Base-by-base conservation (phyloP, 2,888 invertebrate species). In the Phorcus lineatus region DNA sequence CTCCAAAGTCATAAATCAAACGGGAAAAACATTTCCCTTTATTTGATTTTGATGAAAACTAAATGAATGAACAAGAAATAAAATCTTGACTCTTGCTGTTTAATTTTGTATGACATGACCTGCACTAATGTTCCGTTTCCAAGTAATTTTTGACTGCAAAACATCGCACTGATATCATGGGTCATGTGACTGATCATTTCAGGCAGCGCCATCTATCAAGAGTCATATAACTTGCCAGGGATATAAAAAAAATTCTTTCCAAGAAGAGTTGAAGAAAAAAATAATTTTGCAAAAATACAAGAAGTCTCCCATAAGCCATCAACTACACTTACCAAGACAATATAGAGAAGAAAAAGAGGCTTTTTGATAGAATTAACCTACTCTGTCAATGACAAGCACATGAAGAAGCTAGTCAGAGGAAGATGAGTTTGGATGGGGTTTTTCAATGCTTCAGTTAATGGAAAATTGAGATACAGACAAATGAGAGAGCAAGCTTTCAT, bases 21-120 rank as follows among this genome's bases (percentile, higher is more conserved):
- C 62, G 4, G 62, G 62, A 28, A 62, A 62, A 62, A 62, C 24
- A 28, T 28, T 28, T 24, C 28, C 22, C 28, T 24, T 62, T 62
- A 62, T 62, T 62, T 62, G 62, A 62, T 62, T 62, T 62, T 28
- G 28, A 62, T 62, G 62, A 62, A 62, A 62, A 62, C 24, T 62
- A 62, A 62, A 62, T 62, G 62, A 62, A 28, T 28, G 62, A 62
- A 28, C 28, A 28, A 28, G 28, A n/a, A n/a, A 62, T n/a, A 62
- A 62, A 62, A 24, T 24, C 28, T 16, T 62, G 62, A 28, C 62
- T 28, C 24, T 62, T 62, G 62, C 16, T 62, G 24, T 62, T 62
- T 62, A 24, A 28, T 28, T 28, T 28, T 62, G 62, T 17, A 47
- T 24, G 16, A 62, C 24, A 28, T 62, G 62, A 62, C 62, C 62